phyloP scores from a whole-genome alignment of 2,888 invertebrate genomes.

The Augochlorella aurata region DNA sequence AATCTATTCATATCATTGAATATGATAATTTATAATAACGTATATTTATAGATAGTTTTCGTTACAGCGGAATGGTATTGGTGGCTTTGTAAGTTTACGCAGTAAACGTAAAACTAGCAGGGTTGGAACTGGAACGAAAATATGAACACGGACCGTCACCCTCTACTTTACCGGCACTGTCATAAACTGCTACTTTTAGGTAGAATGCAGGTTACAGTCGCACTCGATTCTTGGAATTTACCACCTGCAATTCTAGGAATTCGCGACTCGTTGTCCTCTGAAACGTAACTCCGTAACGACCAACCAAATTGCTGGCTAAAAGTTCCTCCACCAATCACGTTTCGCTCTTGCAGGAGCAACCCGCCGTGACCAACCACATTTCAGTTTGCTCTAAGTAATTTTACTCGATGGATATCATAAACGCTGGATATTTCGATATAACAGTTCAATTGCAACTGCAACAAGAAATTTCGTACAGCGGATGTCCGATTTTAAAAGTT shows the following conservation, averaged over 20 bases:
- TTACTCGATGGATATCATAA: not conserved
- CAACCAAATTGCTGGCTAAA: not conserved
- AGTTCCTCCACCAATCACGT: slow-evolving; percentile 10
- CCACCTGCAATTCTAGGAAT: slow-evolving; percentile 6
- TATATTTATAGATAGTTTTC: not conserved
- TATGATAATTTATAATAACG: not conserved
- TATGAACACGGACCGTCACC: not conserved
- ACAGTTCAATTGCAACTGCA: not conserved
- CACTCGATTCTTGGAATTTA: slow-evolving; percentile 5
- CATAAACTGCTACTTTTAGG: slow-evolving; percentile 6
- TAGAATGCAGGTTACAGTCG: slow-evolving; percentile 2
- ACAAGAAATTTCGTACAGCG: not conserved
- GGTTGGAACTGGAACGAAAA: not conserved
- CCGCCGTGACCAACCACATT: slow-evolving; percentile 1
- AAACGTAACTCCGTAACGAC: slow-evolving; percentile 10
- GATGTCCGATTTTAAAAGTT: not conserved
- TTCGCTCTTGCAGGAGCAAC: not conserved
- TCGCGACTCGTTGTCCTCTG: slow-evolving; percentile 13
- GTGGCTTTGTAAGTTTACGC: not conserved
- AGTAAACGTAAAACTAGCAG: not conserved
- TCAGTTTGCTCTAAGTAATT: not conserved
- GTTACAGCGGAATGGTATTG: not conserved
- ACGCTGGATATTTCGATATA: not conserved
- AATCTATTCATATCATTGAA: not conserved
- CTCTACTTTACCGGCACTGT: not conserved